Percentiles rank a stretch among this genome's conserved stretches.
Evolutionary conservation across 2,797 vertebrate species (phyloP).

Genomic region (Malacoraja senta): DNA sequence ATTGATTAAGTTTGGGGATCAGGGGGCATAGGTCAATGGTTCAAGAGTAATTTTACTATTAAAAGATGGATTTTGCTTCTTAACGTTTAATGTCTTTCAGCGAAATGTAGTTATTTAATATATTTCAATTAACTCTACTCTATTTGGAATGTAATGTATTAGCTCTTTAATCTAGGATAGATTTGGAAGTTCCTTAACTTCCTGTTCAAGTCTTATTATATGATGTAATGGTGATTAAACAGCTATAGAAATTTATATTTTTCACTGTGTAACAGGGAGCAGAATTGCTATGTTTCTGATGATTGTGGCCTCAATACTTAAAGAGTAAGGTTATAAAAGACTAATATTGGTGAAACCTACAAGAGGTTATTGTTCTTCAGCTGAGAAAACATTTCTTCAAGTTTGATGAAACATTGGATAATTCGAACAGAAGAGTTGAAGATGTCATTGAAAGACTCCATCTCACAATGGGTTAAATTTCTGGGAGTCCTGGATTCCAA

Average conservation of each 20-base stretch:
- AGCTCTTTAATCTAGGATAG: constrained; percentile 33
- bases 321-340: background rate
- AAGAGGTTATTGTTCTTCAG: background rate
- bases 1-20: constrained; percentile 37
- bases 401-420: background rate
- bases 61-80: constrained; percentile 36
- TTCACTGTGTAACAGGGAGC: background rate
- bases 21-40: constrained; percentile 37
- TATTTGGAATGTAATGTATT: constrained; percentile 31
- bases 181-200: constrained; percentile 29
- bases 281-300: background rate
- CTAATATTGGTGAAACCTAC: background rate
- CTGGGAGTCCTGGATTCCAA: background rate
- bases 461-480: background rate
- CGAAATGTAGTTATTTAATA: constrained; percentile 38
- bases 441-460: background rate
- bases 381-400: background rate
- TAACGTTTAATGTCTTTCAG: constrained; percentile 34
- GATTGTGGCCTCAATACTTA: background rate
- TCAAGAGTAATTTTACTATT: constrained; percentile 37
- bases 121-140: constrained; percentile 29
- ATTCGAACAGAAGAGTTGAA: background rate
- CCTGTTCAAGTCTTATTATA: constrained; percentile 28
- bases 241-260: constrained; percentile 5
- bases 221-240: constrained; percentile 36